phyloP scores from a whole-genome alignment of 2,888 invertebrate species.

The Drosophila setosimentum region DNA sequence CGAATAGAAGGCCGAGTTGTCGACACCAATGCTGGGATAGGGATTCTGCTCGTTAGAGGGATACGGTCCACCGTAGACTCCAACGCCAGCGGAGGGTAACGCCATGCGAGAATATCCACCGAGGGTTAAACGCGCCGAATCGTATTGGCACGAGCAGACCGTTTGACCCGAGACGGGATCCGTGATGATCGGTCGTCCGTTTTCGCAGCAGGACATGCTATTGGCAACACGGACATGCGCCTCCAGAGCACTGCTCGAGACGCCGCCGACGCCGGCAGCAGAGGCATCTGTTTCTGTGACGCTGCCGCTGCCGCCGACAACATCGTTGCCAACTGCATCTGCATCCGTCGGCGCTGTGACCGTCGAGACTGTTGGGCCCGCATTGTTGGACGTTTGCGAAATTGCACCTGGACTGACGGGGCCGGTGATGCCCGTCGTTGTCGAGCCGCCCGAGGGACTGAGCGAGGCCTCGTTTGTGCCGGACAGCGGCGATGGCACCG shows the following conservation, averaged over 20 bases:
- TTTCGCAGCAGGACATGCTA: conserved; percentile 91
- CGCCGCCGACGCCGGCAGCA: conserved; percentile 19
- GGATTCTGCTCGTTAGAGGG: conserved; percentile 96
- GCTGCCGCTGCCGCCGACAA: conserved; percentile 50
- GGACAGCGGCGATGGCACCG: conserved; percentile 91
- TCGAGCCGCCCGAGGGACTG: conserved; percentile 88
- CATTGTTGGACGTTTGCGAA: conserved; percentile 85
- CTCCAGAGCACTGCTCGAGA: conserved; percentile 46
- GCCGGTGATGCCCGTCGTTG: conserved; percentile 83
- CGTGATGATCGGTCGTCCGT: conserved; percentile 95
- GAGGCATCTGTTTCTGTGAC: conserved; percentile 56
- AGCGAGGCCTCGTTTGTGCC: conserved; percentile 91
- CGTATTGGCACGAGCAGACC: conserved; percentile 97
- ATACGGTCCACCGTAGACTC: conserved; percentile 94
- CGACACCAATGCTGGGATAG: conserved; percentile 96
- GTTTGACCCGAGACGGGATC: conserved; percentile 97
- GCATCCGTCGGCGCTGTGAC: conserved; percentile 54
- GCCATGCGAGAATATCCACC: conserved; percentile 92
- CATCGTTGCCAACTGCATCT: conserved; percentile 58
- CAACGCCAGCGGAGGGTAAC: conserved; percentile 88
- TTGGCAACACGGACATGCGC: conserved; percentile 53
- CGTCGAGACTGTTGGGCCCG: conserved; percentile 59
- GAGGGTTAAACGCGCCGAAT: conserved; percentile 93
- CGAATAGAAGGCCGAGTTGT: conserved; percentile 97
- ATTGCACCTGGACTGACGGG: conserved; percentile 85